phyloP scores from a whole-genome alignment of 2,797 vertebrate species.

The Phaenicophaeus curvirostris region DNA sequence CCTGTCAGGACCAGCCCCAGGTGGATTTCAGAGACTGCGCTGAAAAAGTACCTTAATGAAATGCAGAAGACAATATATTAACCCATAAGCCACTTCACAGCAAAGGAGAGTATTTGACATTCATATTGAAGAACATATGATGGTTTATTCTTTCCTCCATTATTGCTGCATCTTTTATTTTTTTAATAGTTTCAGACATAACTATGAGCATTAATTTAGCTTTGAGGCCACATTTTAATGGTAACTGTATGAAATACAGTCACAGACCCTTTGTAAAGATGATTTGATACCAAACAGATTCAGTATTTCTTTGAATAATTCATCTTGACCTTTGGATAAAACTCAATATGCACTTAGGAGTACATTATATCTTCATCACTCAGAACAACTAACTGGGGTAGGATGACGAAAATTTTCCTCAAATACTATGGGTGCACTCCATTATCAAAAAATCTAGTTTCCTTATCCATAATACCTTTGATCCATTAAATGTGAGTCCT shows the following conservation, averaged over 20 bases:
- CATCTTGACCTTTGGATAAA: background rate
- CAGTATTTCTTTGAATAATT: background rate
- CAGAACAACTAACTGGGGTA: background rate
- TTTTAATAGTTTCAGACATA: background rate
- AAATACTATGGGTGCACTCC: background rate
- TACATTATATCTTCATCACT: background rate
- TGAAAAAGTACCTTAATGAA: constrained; percentile 16
- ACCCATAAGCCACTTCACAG: background rate
- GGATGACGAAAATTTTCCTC: background rate
- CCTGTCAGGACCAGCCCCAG: background rate
- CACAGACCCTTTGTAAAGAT: background rate
- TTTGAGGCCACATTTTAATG: background rate
- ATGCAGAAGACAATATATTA: background rate
- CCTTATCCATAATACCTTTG: background rate
- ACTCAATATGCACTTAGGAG: background rate
- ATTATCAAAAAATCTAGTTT: background rate
- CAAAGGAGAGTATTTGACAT: background rate
- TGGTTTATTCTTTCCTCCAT: background rate
- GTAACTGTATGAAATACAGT: background rate
- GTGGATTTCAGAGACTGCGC: background rate
- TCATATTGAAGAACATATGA: background rate
- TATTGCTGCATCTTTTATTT: background rate
- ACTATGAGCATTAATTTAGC: background rate
- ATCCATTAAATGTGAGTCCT: background rate
- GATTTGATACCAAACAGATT: background rate